Evolutionary conservation across 2,888 invertebrate species (phyloP).

Genomic region (Drosophila barbarae): DNA sequence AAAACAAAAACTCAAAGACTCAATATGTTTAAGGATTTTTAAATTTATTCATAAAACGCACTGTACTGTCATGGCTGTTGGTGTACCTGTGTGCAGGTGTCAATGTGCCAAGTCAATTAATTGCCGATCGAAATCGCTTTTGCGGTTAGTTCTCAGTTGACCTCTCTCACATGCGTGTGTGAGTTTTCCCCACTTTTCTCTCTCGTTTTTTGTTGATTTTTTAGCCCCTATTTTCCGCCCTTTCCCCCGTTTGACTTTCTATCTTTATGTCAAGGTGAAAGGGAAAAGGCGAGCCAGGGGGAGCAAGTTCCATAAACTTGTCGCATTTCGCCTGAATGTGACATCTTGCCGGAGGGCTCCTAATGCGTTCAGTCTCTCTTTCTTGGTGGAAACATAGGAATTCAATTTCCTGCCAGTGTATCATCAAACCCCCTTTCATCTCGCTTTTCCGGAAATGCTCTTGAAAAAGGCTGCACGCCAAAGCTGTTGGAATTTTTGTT

Average conservation of each 20-base stretch:
- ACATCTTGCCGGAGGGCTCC: constrained; percentile 28
- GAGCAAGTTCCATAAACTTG: constrained; percentile 14
- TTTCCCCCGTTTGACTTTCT: constrained; percentile 13
- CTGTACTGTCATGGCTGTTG: not conserved
- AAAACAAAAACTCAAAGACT: too few relatives aligned
- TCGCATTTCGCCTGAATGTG: constrained; percentile 25
- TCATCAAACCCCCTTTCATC: not conserved
- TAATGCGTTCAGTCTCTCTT: constrained; percentile 4
- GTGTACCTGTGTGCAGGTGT: constrained; percentile 4
- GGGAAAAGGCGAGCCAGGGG: not conserved
- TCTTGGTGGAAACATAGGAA: constrained; percentile 32
- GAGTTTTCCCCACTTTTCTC: not conserved
- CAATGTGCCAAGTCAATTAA: constrained; percentile 43
- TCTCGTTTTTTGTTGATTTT: not conserved
- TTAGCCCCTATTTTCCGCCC: constrained; percentile 2
- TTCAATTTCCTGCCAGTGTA: constrained; percentile 40
- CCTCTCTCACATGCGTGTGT: constrained; percentile 6
- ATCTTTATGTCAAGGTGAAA: constrained; percentile 11
- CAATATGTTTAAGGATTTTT: not conserved
- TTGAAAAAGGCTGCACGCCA: constrained; percentile 18
- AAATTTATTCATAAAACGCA: constrained; percentile 1
- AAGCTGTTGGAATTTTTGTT: constrained; percentile 9
- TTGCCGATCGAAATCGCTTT: constrained; percentile 32
- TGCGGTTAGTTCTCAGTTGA: constrained; percentile 19
- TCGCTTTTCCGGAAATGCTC: constrained; percentile 29